phyloP scores from a whole-genome alignment of 2,888 invertebrate genomes.

The Phoronis australis region DNA sequence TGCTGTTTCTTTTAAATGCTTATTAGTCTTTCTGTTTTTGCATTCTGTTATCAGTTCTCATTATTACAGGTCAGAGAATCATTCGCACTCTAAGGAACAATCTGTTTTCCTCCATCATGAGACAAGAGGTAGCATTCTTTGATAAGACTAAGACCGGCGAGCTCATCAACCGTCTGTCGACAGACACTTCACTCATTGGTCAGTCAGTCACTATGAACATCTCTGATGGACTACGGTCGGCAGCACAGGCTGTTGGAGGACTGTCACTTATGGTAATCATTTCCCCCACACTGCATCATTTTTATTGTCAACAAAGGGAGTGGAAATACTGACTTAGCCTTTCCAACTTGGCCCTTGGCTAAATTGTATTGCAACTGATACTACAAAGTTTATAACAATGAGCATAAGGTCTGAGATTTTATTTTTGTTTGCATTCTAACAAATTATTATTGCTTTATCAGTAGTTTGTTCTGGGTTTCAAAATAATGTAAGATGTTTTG shows the following conservation, averaged over 20 bases:
- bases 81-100: constrained; percentile 73
- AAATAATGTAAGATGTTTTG: no score
- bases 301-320: no score
- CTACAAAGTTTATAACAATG: no score
- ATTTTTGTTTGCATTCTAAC: no score
- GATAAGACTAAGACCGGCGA: constrained; percentile 85
- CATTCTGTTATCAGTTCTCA: no score
- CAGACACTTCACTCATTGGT: constrained; percentile 87
- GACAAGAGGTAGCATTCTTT: constrained; percentile 88
- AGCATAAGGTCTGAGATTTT: no score
- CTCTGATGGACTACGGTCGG: constrained; percentile 85
- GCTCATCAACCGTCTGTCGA: constrained; percentile 80
- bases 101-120: constrained; percentile 73
- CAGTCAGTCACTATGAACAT: constrained; percentile 87
- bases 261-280: constrained; percentile 96
- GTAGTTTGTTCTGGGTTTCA: no score
- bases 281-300: no score
- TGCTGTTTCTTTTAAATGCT: background rate
- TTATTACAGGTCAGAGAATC: constrained; percentile 72
- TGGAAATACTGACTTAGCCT: no score
- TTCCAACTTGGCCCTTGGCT: no score
- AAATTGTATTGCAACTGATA: no score
- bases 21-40: background rate
- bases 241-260: constrained; percentile 80
- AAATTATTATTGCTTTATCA: no score